Percentiles rank a stretch among this genome's conserved stretches.
phyloP scores from a whole-genome alignment of 2,113 vertebrate species.

The Amphiprion percula region DNA sequence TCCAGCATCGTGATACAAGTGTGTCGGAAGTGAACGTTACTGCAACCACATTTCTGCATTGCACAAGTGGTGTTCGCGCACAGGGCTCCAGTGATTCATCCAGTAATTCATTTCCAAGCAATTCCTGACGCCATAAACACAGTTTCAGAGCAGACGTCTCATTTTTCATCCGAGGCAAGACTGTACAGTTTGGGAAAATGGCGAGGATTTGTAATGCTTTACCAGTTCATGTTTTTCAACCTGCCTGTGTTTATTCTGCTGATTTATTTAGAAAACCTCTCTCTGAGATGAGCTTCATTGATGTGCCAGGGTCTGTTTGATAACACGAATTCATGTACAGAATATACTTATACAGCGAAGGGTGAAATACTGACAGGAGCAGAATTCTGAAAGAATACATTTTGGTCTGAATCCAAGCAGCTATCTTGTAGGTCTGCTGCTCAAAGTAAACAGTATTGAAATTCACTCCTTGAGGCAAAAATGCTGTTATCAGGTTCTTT shows the following conservation, averaged over 20 bases:
- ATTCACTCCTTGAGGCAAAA: slow-evolving; percentile 47
- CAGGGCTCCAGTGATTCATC: slow-evolving; percentile 79
- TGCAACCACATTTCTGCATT: slow-evolving; percentile 83
- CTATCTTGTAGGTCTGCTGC: slow-evolving; percentile 63
- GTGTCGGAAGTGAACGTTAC: slow-evolving; percentile 87
- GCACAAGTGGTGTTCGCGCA: slow-evolving; percentile 78
- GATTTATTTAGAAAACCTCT: slow-evolving; percentile 84
- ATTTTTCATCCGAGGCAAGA: slow-evolving; percentile 86
- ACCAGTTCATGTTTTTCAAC: slow-evolving; percentile 79
- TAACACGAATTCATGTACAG: slow-evolving; percentile 78
- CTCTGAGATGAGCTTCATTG: slow-evolving; percentile 81
- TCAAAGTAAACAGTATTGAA: slow-evolving; percentile 66
- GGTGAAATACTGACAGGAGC: slow-evolving; percentile 71
- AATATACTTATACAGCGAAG: slow-evolving; percentile 77
- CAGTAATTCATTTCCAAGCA: slow-evolving; percentile 85
- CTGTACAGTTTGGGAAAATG: slow-evolving; percentile 78
- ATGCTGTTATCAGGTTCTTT: slow-evolving; percentile 46
- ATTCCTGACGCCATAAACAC: slow-evolving; percentile 87
- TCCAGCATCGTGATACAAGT: slow-evolving; percentile 73
- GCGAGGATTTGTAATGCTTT: slow-evolving; percentile 84
- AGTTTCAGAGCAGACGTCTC: slow-evolving; percentile 85
- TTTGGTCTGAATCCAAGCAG: slow-evolving; percentile 70
- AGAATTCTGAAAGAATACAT: slow-evolving; percentile 74
- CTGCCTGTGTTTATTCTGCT: slow-evolving; percentile 81
- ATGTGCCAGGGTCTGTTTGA: slow-evolving; percentile 84